Evolutionary conservation across 2,888 invertebrate genomes (phyloP), one percentile per base, ranked within the genome.

Genomic region (Melieria crassipennis): DNA sequence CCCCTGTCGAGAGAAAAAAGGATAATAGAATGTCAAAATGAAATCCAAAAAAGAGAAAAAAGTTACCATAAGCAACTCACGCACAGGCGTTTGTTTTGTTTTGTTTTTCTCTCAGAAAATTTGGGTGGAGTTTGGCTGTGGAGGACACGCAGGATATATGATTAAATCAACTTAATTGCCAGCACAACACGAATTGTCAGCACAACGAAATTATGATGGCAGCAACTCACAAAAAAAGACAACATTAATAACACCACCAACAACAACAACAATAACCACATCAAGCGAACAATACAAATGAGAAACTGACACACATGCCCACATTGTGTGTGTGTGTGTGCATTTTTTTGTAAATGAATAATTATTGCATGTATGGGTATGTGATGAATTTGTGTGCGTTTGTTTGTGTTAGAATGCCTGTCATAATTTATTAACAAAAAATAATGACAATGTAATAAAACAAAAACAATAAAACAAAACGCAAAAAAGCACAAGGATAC

Each of bases 101-200:
- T 30, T 30, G 2, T 2, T 30, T 30, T 30, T 30, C 3, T 30
- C 30, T 30, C 30, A 30, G 30, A 30, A 30, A 30, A 30, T 30
- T 30, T 30, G 30, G 30, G 30, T 30, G 30, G 30, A 30, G 30
- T 30, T 30, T 30, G 30, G 30, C 30, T 30, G 30, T 30, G 30
- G 30, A 30, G 30, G 30, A 30, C 30, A 30, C 30, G 30, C 30
- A 30, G 30, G 30, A 30, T 30, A 30, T 30, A 69, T 63, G 69
- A 69, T 63, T 63, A 69, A 69, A 69, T 69, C 63, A 69, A 67
- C 57, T 62, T 72, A 69, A 69, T 72, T 69, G 65, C 63, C 55
- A 60, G 57, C 67, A 50, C 63, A 72, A 69, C 72, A 69, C 69
- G 69, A 65, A 66, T 65, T 69, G 50, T 66, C 65, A 69, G 69